A percentile compares a stretch with the other conserved stretches of the same genome.
phyloP scores from a whole-genome alignment of 2,113 vertebrate genomes.

The Perca fluviatilis region DNA sequence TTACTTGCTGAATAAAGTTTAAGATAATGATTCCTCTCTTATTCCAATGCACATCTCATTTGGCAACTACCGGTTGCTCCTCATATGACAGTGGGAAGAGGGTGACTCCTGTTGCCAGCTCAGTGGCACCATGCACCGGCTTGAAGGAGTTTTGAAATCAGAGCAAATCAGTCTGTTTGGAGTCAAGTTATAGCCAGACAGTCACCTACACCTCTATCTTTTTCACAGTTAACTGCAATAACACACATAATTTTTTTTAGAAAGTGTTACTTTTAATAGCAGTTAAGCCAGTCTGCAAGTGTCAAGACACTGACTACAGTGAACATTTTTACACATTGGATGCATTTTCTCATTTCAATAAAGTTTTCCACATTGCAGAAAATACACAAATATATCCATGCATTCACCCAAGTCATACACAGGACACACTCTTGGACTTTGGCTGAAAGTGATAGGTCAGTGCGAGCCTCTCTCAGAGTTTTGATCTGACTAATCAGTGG shows the following conservation, averaged over 20 bases:
- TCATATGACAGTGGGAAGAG: conserved; percentile 55
- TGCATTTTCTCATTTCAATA: background rate
- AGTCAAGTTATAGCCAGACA: conserved; percentile 38
- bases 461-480: conserved; percentile 12
- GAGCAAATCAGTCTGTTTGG: conserved; percentile 49
- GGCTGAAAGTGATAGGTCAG: conserved; percentile 30
- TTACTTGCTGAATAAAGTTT: conserved; percentile 16
- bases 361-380: background rate
- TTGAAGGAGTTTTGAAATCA: conserved; percentile 59
- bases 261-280: background rate
- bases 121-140: conserved; percentile 44
- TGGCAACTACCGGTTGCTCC: conserved; percentile 66
- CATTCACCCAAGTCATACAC: background rate
- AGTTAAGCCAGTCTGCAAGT: background rate
- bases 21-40: conserved; percentile 5
- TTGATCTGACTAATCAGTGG: conserved; percentile 26
- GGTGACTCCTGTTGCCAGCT: conserved; percentile 48
- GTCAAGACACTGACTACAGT: background rate
- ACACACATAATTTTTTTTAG: background rate
- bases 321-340: background rate
- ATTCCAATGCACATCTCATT: conserved; percentile 32
- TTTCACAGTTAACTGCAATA: conserved; percentile 23
- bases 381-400: background rate
- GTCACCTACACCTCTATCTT: conserved; percentile 22
- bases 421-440: background rate